Evolutionary conservation across 2,888 invertebrate species (phyloP).

Genomic region (Cinara cedri): DNA sequence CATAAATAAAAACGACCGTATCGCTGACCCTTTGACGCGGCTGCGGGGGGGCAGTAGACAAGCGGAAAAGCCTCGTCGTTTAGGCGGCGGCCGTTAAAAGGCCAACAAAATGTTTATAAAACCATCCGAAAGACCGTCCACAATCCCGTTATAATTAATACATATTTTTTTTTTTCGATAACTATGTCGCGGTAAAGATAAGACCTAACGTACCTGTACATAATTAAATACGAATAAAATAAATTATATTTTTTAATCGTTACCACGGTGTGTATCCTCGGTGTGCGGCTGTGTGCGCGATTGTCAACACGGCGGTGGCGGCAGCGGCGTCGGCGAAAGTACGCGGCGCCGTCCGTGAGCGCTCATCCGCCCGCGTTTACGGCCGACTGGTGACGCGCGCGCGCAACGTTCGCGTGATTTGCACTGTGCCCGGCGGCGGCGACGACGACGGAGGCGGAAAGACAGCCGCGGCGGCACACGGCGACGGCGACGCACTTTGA

Average conservation of each 20-base stretch:
- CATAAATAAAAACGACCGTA: too few species aligned
- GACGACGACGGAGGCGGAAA: not conserved
- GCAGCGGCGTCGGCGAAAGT: not conserved
- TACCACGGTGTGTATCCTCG: conserved; percentile 31
- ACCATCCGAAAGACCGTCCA: too few species aligned
- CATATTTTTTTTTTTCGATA: not conserved
- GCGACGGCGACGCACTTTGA: not conserved
- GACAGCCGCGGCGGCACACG: not conserved
- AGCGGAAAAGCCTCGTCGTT: too few species aligned
- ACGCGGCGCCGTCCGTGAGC: conserved; percentile 40
- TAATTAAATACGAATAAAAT: too few species aligned
- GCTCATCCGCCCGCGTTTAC: conserved; percentile 15
- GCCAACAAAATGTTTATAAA: too few species aligned
- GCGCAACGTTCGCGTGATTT: not conserved
- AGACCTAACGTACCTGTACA: too few species aligned
- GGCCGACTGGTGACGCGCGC: not conserved
- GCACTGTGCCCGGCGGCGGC: conserved; percentile 1
- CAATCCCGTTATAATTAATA: not conserved
- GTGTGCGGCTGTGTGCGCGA: not conserved
- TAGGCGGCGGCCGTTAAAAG: too few species aligned
- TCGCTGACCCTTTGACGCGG: too few species aligned
- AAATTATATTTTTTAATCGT: not conserved
- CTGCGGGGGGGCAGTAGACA: too few species aligned
- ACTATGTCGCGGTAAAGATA: too few species aligned
- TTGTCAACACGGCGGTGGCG: conserved; percentile 6